A percentile compares a stretch with the other conserved stretches of the same genome.
Evolutionary conservation across 64 coral and sea anemone species (phyloP).

Genomic region (Acropora tenuis): DNA sequence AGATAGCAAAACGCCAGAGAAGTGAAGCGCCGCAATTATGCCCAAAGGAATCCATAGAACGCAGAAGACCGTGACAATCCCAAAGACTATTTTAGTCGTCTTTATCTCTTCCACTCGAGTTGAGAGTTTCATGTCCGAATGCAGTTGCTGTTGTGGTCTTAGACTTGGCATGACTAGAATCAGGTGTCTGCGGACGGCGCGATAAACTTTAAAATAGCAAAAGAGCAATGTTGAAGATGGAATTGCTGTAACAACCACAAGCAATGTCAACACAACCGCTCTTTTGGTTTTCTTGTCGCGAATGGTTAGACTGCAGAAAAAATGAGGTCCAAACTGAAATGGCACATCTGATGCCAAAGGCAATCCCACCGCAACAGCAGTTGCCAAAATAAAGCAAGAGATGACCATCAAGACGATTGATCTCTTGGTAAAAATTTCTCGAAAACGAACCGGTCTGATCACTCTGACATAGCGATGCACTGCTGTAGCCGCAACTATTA

Average conservation of each 20-base stretch:
- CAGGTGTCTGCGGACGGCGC: conserved; percentile 30
- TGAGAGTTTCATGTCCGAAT: background rate
- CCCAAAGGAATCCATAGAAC: conserved; percentile 53
- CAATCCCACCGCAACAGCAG: background rate
- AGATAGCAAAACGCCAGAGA: background rate
- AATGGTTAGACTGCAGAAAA: conserved; percentile 28
- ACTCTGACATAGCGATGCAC: conserved; percentile 37
- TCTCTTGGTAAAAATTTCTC: conserved; percentile 19
- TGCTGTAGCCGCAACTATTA: conserved; percentile 6
- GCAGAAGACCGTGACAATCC: conserved; percentile 31
- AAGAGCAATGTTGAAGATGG: background rate
- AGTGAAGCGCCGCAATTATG: conserved; percentile 20
- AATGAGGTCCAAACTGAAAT: conserved; percentile 36
- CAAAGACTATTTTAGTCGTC: conserved; percentile 45
- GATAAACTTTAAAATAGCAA: conserved; percentile 61
- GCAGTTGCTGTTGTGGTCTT: background rate
- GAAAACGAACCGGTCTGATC: background rate
- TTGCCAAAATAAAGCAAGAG: background rate
- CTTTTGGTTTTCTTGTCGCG: background rate
- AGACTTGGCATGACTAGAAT: conserved; percentile 13
- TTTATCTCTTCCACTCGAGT: conserved; percentile 41
- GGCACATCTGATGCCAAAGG: background rate
- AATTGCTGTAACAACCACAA: background rate
- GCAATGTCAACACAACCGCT: background rate
- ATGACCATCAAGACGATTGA: background rate